Conservation (phyloP, 2,888 invertebrate genomes). For the Limnephilus rhombicus region DNA sequence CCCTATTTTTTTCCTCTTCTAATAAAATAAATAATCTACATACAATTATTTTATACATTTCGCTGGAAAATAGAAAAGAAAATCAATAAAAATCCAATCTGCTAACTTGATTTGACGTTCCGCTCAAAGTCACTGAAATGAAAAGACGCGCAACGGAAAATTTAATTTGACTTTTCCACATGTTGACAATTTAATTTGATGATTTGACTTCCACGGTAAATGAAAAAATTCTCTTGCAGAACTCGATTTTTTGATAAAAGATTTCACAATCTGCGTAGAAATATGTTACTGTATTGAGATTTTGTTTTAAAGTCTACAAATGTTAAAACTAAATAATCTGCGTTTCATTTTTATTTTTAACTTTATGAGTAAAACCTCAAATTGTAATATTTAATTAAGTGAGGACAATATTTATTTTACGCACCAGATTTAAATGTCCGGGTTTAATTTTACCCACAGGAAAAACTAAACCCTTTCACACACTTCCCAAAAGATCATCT, state of each 20-base stretch:
- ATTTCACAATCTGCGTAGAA: not conserved
- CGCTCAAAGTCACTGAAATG: not conserved
- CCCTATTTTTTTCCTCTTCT: not conserved
- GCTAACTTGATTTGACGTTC: not conserved
- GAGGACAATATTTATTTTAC: too few relatives aligned
- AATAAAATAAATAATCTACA: not conserved
- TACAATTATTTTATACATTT: not conserved
- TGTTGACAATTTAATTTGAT: not conserved
- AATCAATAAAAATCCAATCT: not conserved
- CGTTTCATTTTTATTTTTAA: too few relatives aligned
- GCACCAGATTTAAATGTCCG: too few relatives aligned
- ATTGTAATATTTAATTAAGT: too few relatives aligned
- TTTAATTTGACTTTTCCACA: slow-evolving; percentile 8
- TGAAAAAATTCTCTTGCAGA: not conserved
- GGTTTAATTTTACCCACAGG: too few relatives aligned
- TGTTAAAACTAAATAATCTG: too few relatives aligned
- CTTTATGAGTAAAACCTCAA: too few relatives aligned
- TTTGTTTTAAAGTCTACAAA: too few relatives aligned
- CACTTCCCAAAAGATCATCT: too few relatives aligned
- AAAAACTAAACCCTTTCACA: too few relatives aligned
- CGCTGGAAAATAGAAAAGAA: not conserved
- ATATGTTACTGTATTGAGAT: not conserved
- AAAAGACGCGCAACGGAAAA: slow-evolving; percentile 7
- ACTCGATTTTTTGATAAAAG: not conserved
- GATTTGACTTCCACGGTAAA: not conserved